phyloP scores from a whole-genome alignment of 2,113 vertebrate genomes.

The Seriola rivoliana region DNA sequence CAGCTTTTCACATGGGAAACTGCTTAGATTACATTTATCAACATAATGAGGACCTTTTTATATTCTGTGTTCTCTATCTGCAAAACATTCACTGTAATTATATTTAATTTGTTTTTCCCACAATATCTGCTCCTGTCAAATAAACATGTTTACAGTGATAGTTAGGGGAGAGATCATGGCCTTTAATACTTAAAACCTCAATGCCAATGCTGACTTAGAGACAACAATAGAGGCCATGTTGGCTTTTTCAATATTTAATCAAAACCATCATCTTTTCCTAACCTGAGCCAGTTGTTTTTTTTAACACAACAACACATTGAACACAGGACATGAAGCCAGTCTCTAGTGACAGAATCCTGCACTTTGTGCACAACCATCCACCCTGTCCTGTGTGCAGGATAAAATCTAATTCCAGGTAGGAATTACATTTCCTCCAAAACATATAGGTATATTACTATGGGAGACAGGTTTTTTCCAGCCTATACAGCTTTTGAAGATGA shows the following conservation, averaged over 20 bases:
- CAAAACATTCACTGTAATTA: background rate
- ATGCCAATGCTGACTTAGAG: too few species aligned
- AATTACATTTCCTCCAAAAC: conserved; percentile 1
- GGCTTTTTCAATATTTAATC: too few species aligned
- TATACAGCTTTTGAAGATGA: conserved; percentile 36
- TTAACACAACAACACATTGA: background rate
- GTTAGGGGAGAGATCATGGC: background rate
- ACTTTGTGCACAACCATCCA: background rate
- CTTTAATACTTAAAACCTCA: background rate
- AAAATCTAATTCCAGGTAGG: conserved; percentile 23
- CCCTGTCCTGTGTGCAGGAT: background rate
- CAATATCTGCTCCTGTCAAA: background rate
- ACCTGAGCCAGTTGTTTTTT: too few species aligned
- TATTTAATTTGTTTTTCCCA: background rate
- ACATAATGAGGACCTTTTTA: background rate
- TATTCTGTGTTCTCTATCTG: background rate
- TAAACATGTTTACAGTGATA: background rate
- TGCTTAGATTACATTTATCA: background rate
- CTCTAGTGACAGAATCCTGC: background rate
- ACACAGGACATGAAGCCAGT: background rate
- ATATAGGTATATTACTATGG: background rate
- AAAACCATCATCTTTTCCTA: background rate
- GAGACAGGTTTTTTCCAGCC: conserved; percentile 6
- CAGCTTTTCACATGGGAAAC: background rate
- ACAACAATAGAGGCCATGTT: too few species aligned